Conservation (phyloP, 2,888 invertebrate genomes). For the Chironomus riparius region DNA sequence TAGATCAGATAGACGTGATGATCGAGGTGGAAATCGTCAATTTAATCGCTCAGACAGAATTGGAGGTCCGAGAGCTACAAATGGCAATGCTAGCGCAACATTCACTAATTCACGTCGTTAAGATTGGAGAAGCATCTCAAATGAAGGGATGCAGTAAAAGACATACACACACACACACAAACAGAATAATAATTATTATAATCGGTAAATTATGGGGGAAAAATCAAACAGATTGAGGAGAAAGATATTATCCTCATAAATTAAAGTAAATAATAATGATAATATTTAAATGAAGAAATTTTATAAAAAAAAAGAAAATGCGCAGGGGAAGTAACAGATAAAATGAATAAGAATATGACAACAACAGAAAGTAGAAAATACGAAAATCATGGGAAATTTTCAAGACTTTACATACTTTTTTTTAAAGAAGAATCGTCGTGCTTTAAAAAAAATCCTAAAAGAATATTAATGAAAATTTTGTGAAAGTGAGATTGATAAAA, state of each 20-base stretch:
- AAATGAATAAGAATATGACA: neutral
- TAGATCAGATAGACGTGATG: constrained; percentile 32
- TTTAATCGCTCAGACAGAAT: constrained; percentile 21
- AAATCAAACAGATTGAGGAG: neutral
- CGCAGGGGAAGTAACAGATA: neutral
- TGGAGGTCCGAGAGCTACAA: neutral
- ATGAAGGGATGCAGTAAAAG: neutral
- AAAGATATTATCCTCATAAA: no score
- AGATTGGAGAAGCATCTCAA: neutral
- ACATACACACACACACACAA: neutral
- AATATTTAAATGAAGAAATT: no score
- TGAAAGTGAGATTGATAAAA: neutral
- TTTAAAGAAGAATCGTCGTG: neutral
- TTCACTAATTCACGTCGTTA: constrained; percentile 13
- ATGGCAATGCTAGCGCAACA: constrained; percentile 1
- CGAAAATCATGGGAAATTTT: neutral
- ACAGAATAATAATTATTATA: neutral
- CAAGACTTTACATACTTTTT: neutral
- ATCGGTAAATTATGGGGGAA: neutral
- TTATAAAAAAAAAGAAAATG: neutral
- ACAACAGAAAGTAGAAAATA: neutral
- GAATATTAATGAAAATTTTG: neutral
- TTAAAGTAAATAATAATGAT: no score
- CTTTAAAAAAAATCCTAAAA: constrained; percentile 5
- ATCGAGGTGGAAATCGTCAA: neutral